Conservation (phyloP, 2,797 vertebrate species). For the Pseudotriccus pelzelni region DNA sequence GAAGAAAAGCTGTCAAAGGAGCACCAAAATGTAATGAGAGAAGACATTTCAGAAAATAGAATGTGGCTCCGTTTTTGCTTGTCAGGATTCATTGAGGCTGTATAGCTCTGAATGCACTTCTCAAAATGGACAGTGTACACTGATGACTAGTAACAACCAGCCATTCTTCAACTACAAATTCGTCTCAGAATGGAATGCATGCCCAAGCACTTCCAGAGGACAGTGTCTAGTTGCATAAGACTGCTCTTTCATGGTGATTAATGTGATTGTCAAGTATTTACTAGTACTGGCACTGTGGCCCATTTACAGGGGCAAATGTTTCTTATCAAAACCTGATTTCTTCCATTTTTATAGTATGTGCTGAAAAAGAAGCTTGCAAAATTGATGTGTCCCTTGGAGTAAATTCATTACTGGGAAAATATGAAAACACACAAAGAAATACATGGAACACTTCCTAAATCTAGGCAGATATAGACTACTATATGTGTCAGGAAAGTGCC, state of each 20-base stretch:
- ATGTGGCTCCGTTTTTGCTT: conserved; percentile 62
- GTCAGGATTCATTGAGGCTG: conserved; percentile 47
- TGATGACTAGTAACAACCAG: conserved; percentile 35
- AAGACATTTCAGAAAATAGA: conserved; percentile 55
- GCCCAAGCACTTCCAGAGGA: conserved; percentile 29
- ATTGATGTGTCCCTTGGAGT: background rate
- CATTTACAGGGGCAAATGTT: background rate
- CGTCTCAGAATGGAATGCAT: background rate
- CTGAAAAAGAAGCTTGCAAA: background rate
- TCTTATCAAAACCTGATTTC: background rate
- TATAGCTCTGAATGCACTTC: conserved; percentile 6
- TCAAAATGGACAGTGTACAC: conserved; percentile 4
- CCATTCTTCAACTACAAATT: conserved; percentile 3
- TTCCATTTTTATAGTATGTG: background rate
- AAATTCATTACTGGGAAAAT: background rate
- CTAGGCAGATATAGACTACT: background rate
- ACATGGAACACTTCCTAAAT: background rate
- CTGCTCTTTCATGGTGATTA: background rate
- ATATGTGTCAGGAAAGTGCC: background rate
- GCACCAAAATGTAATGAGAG: conserved; percentile 18
- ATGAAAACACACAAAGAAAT: background rate
- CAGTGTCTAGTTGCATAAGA: background rate
- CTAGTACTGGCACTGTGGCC: background rate
- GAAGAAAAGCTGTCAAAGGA: conserved; percentile 49
- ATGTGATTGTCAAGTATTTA: conserved; percentile 25